These are phyloP conservation scores for Macropus fuliginosus DNA, from an alignment of 2,797 vertebrate species.

Conservation along the genomic window DNA sequence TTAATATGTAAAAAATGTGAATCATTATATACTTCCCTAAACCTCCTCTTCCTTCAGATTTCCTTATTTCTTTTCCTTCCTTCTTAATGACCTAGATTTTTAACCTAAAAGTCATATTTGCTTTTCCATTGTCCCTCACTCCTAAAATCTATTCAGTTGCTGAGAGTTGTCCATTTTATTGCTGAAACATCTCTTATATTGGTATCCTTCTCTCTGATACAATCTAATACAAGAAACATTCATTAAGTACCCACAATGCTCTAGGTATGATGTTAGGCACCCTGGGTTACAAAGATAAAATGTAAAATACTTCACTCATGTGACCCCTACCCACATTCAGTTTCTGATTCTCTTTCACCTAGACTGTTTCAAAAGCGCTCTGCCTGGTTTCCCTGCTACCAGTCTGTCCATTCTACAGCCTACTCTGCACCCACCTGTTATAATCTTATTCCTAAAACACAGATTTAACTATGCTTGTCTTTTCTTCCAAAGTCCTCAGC, in stretches of 20 bases:
- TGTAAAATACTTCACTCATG: background rate
- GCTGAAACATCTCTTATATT: background rate
- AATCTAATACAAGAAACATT: background rate
- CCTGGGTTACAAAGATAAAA: background rate
- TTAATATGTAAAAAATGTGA: background rate
- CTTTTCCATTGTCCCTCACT: background rate
- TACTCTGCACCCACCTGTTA: background rate
- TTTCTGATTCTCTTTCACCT: background rate
- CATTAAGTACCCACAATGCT: background rate
- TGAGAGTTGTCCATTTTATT: background rate
- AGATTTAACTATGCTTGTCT: background rate
- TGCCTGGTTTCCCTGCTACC: background rate
- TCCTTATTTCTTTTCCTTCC: background rate
- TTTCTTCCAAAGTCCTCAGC: background rate
- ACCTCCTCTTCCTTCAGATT: background rate
- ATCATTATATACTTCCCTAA: background rate
- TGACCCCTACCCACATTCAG: background rate
- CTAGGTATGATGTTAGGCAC: background rate
- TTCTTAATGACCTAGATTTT: background rate
- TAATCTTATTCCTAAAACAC: background rate
- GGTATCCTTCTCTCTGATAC: background rate
- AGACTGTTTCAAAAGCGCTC: too few species aligned
- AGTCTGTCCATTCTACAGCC: background rate
- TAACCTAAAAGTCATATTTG: background rate
- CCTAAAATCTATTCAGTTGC: background rate